phyloP scores from a whole-genome alignment of 2,888 invertebrate species.

The Napeogenes inachia region DNA sequence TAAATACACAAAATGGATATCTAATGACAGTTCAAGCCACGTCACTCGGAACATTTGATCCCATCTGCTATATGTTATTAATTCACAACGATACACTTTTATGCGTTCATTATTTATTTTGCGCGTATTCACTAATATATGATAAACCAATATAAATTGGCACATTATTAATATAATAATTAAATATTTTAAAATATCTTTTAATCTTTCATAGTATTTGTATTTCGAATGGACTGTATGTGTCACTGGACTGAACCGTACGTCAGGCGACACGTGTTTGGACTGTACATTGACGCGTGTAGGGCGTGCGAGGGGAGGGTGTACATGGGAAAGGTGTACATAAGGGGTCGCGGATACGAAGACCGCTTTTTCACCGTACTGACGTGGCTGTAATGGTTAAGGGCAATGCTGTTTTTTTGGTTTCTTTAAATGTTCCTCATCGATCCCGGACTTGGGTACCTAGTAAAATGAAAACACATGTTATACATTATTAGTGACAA shows the following conservation, averaged over 20 bases:
- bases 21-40: neutral
- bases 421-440: constrained; percentile 90
- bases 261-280: constrained; percentile 8
- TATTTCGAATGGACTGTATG: constrained; percentile 10
- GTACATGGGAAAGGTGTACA: constrained; percentile 33
- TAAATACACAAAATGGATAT: neutral
- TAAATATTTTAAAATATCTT: neutral
- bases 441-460: constrained; percentile 75
- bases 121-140: neutral
- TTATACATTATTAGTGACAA: neutral
- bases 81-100: no score
- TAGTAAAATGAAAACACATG: constrained; percentile 27
- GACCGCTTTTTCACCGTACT: constrained; percentile 69
- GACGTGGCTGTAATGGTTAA: constrained; percentile 77
- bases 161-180: neutral
- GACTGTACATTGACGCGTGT: constrained; percentile 23
- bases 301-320: constrained; percentile 24
- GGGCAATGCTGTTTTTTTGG: constrained; percentile 85
- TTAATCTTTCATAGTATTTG: no score
- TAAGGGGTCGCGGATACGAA: constrained; percentile 37
- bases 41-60: constrained; percentile 2
- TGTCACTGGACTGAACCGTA: neutral
- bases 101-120: neutral
- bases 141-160: neutral
- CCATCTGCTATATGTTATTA: neutral